Percentiles rank a stretch among this genome's conserved stretches.
These are phyloP conservation scores for Propithecus coquereli DNA, from an alignment of 2,113 vertebrate species.

Conservation along the genomic window DNA sequence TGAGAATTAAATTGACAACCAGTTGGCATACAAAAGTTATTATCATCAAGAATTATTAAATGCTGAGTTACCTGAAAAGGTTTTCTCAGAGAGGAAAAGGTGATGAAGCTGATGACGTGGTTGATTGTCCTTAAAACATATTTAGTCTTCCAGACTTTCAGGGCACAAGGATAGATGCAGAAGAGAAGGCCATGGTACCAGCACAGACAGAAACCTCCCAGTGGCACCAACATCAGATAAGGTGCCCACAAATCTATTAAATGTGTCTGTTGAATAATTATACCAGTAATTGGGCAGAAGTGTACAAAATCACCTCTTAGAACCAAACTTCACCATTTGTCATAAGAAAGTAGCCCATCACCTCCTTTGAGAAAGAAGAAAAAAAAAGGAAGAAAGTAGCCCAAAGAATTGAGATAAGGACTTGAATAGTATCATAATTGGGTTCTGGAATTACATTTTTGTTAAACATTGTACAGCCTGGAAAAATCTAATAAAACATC, in stretches of 20 bases:
- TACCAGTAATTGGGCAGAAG: neutral
- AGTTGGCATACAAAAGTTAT: neutral
- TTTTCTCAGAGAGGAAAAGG: neutral
- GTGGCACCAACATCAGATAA: neutral
- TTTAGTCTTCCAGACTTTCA: neutral
- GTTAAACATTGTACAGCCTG: slow-evolving; percentile 44
- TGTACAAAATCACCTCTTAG: neutral
- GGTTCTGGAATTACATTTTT: slow-evolving; percentile 56
- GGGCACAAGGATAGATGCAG: neutral
- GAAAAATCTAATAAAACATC: slow-evolving; percentile 61
- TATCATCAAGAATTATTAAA: neutral
- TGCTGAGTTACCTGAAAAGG: neutral
- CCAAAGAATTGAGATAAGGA: slow-evolving; percentile 43
- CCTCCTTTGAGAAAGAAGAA: too few relatives aligned
- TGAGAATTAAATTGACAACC: neutral
- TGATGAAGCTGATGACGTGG: neutral
- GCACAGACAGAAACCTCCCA: neutral
- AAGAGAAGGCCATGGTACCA: neutral
- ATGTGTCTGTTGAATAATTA: neutral
- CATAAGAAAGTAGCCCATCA: neutral
- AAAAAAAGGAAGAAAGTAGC: neutral
- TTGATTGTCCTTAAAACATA: neutral
- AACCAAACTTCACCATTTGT: slow-evolving; percentile 31
- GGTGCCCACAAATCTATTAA: neutral
- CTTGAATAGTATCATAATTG: slow-evolving; percentile 25